Evolutionary conservation across 2,888 invertebrate species (phyloP).

Genomic region (Nycteola revayana): DNA sequence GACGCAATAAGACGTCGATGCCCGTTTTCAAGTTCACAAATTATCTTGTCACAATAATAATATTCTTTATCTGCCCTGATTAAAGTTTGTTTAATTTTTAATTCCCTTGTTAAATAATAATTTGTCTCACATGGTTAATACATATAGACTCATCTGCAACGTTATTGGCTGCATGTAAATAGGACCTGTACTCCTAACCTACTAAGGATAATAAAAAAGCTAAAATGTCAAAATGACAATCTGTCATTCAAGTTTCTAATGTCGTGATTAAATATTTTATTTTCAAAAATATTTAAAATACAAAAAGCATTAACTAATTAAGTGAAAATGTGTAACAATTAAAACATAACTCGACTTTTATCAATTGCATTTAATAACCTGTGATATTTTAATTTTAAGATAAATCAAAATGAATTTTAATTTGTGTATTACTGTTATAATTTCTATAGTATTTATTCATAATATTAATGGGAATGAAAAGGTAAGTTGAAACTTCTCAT

Average conservation of each 20-base stretch:
- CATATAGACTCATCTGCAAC: slow-evolving; percentile 14
- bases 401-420: slow-evolving; percentile 46
- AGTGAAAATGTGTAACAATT: slow-evolving; percentile 8
- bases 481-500: slow-evolving; percentile 47
- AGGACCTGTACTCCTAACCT: slow-evolving; percentile 9
- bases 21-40: slow-evolving; percentile 33
- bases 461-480: slow-evolving; percentile 36
- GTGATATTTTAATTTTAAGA: slow-evolving; percentile 41
- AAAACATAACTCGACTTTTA: slow-evolving; percentile 4
- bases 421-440: slow-evolving; percentile 37
- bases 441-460: slow-evolving; percentile 31
- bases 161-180: slow-evolving; percentile 12
- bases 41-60: slow-evolving; percentile 25
- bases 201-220: slow-evolving; percentile 12
- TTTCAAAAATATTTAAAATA: too few relatives aligned
- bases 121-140: slow-evolving; percentile 11
- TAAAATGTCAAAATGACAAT: slow-evolving; percentile 33
- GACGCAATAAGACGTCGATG: slow-evolving; percentile 10
- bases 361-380: slow-evolving; percentile 37
- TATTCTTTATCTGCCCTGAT: slow-evolving; percentile 26
- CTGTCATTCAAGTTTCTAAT: slow-evolving; percentile 9
- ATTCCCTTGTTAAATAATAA: slow-evolving; percentile 38
- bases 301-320: too few relatives aligned
- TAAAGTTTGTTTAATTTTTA: slow-evolving; percentile 22
- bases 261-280: too few relatives aligned